phyloP scores from a whole-genome alignment of 2,113 vertebrate genomes.

The Misgurnus mizolepis region DNA sequence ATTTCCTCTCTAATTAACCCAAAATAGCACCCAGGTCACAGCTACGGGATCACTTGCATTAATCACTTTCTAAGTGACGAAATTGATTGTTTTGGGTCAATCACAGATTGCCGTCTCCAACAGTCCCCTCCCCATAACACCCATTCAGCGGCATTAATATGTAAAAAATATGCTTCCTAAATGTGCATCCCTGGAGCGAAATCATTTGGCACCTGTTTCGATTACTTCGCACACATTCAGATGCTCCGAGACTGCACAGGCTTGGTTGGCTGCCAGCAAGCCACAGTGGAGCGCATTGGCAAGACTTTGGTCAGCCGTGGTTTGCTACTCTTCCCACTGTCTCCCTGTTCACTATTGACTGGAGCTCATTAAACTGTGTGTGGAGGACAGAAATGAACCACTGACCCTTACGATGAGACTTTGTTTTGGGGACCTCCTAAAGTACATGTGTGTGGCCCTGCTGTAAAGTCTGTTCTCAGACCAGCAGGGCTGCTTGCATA shows the following conservation, averaged over 20 bases:
- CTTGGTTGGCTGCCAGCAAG: slow-evolving; percentile 4
- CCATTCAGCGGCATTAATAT: slow-evolving; percentile 4
- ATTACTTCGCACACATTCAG: slow-evolving; percentile 17
- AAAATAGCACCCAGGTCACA: slow-evolving; percentile 66
- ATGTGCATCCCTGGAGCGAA: not conserved
- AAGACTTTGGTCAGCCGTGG: slow-evolving; percentile 35
- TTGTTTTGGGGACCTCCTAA: slow-evolving; percentile 27
- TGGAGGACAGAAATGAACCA: slow-evolving; percentile 17
- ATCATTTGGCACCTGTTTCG: slow-evolving; percentile 12
- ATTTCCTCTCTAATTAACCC: slow-evolving; percentile 74
- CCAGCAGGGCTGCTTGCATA: not conserved
- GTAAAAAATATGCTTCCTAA: not conserved
- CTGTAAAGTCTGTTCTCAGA: not conserved
- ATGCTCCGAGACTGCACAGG: not conserved
- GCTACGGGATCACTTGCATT: slow-evolving; percentile 27
- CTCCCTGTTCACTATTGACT: slow-evolving; percentile 5
- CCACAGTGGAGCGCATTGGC: slow-evolving; percentile 7
- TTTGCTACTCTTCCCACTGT: slow-evolving; percentile 14
- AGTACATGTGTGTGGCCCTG: slow-evolving; percentile 18
- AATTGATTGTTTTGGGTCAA: slow-evolving; percentile 38
- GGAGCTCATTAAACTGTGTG: slow-evolving; percentile 10
- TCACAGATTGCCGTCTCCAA: slow-evolving; percentile 18
- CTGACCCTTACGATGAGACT: slow-evolving; percentile 8
- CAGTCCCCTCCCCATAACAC: not conserved
- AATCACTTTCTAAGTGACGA: slow-evolving; percentile 37